Base-by-base conservation (phyloP, 1,140 invertebrate genomes). In the Papilio glaucus region DNA sequence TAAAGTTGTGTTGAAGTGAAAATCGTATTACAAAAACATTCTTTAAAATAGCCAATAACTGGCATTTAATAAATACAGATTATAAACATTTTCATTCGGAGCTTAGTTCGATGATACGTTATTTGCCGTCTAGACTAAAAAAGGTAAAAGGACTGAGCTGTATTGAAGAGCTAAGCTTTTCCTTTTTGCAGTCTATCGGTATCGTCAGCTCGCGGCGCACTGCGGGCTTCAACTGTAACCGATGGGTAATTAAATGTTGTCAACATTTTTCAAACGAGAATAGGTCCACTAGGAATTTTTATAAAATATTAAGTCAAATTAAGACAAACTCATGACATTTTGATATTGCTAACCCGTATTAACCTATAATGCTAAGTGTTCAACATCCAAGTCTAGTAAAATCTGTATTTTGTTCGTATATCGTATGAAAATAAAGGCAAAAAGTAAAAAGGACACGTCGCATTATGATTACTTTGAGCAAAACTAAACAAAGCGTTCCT, bases 111-210 rank as follows among this genome's bases (percentile, higher is more conserved):
- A 68, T 68, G 38, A 39, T 65, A 68, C 65, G 65, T 45, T 49
- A 49, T 49, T 53, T 53, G 9, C 41, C 1, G 39, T 68, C 18
- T 45, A 39, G 65, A 42, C 65, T 68, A 68, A 29, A 68, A 68
- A 68, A 68, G 39, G 65, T 65, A 65, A 33, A 61, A 68, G 39
- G 26, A 13, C 26, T 45, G 41, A 68, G 39, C 37, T 65, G 29
- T 45, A 45, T 68, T 45, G 10, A 68, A 68, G 65, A 68, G 39
- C 18, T 26, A 68, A 42, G 62, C 37, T 65, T 68, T 68, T 68
- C 18, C 41, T 42, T 68, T 68, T 68, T 67, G 21, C 65, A 45
- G 65, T 68, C 65, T 68, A 68, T 68, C 41, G 41, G 41, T 7
- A 61, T 45, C 24, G 39, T 45, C 38, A 12, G 41, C 65, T n/a